Conservation (phyloP, 64 coral and sea anemone genomes). For the Porites lutea region DNA sequence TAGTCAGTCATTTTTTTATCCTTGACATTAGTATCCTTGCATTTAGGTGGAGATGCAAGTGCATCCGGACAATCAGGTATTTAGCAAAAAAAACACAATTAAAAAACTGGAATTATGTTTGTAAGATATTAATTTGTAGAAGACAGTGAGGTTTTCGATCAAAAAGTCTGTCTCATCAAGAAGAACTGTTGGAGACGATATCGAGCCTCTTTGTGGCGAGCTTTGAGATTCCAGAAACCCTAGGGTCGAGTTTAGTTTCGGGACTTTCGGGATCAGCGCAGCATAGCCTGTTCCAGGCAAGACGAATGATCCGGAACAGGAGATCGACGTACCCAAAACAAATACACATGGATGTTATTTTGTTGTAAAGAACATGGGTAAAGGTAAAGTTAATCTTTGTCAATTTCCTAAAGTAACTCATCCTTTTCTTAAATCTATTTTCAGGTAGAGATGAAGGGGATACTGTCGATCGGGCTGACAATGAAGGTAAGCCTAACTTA, state of each 20-base stretch:
- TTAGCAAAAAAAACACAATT: no score
- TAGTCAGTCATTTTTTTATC: no score
- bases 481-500: neutral
- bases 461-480: neutral
- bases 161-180: neutral
- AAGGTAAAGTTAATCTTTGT: neutral
- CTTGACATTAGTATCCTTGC: no score
- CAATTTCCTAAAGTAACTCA: neutral
- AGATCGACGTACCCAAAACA: neutral
- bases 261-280: no score
- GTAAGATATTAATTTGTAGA: no score
- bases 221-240: neutral
- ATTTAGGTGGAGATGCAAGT: no score
- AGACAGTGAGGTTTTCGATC: neutral
- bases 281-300: no score
- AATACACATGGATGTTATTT: neutral
- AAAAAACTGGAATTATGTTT: no score
- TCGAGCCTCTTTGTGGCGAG: neutral
- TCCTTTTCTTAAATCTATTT: neutral
- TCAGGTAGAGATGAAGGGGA: neutral
- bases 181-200: neutral
- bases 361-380: neutral
- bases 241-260: neutral
- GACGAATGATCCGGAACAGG: no score
- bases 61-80: no score